A percentile compares a stretch with the other conserved stretches of the same genome.
Conservation (phyloP, 2,888 invertebrate genomes). For the Macrophya annulata region DNA sequence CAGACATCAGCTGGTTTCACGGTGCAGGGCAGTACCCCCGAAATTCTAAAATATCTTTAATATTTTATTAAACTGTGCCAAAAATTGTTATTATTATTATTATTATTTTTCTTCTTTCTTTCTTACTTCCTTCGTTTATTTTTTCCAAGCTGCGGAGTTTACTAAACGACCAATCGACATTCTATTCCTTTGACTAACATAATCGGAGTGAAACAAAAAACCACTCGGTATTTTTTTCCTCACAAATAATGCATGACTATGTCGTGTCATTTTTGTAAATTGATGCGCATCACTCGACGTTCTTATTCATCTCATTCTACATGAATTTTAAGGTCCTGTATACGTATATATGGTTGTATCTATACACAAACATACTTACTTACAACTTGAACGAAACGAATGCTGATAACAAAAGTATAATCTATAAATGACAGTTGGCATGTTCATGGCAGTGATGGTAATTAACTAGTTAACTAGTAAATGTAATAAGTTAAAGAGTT, state of each 20-base stretch:
- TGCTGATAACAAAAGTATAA: background rate
- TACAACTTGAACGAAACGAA: background rate
- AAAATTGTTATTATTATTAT: background rate
- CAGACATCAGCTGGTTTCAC: background rate
- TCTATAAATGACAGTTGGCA: background rate
- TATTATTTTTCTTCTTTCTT: background rate
- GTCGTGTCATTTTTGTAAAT: background rate
- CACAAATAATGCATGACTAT: no score
- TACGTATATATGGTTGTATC: background rate
- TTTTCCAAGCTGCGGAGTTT: background rate
- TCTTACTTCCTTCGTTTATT: background rate
- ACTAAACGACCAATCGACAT: background rate
- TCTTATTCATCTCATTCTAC: background rate
- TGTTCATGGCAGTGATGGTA: background rate
- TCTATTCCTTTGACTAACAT: background rate
- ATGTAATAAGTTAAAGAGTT: background rate
- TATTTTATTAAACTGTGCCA: background rate
- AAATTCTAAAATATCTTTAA: conserved; percentile 1
- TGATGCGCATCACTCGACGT: background rate
- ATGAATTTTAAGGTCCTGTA: background rate
- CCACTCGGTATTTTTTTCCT: background rate
- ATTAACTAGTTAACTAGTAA: background rate
- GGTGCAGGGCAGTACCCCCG: background rate
- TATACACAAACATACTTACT: background rate
- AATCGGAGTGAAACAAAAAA: background rate